These are phyloP conservation scores for Agriopis marginaria DNA, from an alignment of 2,888 invertebrate genomes.

Conservation along the genomic window DNA sequence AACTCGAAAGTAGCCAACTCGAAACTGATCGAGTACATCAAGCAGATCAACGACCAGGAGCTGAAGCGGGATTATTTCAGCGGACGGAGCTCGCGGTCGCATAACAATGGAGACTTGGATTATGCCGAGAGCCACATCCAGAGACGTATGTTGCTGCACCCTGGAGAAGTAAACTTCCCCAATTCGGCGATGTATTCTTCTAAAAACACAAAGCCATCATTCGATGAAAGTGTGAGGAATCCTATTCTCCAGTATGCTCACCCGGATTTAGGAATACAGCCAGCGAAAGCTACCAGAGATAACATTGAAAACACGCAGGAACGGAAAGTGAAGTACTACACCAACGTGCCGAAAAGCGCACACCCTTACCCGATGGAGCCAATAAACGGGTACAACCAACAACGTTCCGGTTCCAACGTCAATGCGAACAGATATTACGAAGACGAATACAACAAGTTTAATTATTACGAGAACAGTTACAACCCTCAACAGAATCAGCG, in stretches of 20 bases:
- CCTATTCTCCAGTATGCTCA: conserved; percentile 93
- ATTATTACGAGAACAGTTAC: conserved; percentile 85
- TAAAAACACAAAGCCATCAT: conserved; percentile 86
- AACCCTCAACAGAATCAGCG: conserved; percentile 61
- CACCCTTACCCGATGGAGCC: conserved; percentile 86
- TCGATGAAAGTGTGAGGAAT: conserved; percentile 90
- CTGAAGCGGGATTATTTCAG: conserved; percentile 87
- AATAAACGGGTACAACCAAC: conserved; percentile 74
- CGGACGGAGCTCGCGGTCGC: conserved; percentile 81
- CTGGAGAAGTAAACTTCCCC: conserved; percentile 88
- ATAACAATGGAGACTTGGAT: conserved; percentile 76
- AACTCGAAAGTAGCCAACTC: conserved; percentile 86
- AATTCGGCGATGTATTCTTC: conserved; percentile 89
- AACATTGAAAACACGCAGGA: conserved; percentile 64
- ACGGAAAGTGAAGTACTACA: conserved; percentile 81
- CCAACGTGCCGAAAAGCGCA: conserved; percentile 84
- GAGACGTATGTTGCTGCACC: conserved; percentile 90
- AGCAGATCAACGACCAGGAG: conserved; percentile 89
- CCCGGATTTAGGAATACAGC: conserved; percentile 92
- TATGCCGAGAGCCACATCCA: conserved; percentile 87
- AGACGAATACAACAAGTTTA: conserved; percentile 82
- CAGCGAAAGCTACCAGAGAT: conserved; percentile 87
- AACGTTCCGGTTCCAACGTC: conserved; percentile 76
- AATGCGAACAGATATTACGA: conserved; percentile 80
- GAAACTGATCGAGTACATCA: conserved; percentile 88